Evolutionary conservation across 2,797 vertebrate genomes (phyloP), one percentile per base, ranked within the genome.

Genomic region (Coendou prehensilis): DNA sequence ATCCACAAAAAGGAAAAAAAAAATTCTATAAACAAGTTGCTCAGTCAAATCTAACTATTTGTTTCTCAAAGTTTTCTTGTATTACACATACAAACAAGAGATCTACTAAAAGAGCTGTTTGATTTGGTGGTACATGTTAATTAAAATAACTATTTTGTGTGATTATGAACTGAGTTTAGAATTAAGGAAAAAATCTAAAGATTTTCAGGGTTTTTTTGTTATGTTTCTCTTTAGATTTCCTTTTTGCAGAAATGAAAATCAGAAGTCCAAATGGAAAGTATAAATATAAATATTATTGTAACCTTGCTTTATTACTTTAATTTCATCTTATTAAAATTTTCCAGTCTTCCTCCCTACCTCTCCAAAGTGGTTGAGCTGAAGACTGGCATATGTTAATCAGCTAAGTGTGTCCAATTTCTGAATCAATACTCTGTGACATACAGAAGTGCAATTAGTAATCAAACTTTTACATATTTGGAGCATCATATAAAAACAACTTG

Each of bases 101-200:
- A 9, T 28, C 4, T 54, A 85, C 30, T 52, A 83, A 88, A 87
- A 73, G 47, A 90, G 45, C 5, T 89, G 0, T 71, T 93, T 89
- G 14, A 93, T 89, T 78, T 71, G 54, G 45, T 2, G 87, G 57
- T 5, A 41, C 4, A 28, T 69, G 61, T 41, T 63, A 52, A 41
- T 54, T 95, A 78, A 93, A 92, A 69, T 71, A 59, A 28, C 17
- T 80, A 45, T 9, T 33, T 41, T 63, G 2, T 75, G 9, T 71
- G 76, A 71, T 91, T 87, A 57, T 81, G 37, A 76, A 89, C 23
- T 69, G 59, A 80, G 30, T 89, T 83, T 52, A 94, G 54, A 93
- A 41, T n/a, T 54, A 13, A 94, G 56, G 85, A 61, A 50, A 45
- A 91, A 83, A 61, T 52, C 33, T 61, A 86, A 96, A 80, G 0